These are phyloP conservation scores for Haliclona indistincta DNA, from an alignment of 37 sponge, comb jelly and placozoan species.

Conservation along the genomic window DNA sequence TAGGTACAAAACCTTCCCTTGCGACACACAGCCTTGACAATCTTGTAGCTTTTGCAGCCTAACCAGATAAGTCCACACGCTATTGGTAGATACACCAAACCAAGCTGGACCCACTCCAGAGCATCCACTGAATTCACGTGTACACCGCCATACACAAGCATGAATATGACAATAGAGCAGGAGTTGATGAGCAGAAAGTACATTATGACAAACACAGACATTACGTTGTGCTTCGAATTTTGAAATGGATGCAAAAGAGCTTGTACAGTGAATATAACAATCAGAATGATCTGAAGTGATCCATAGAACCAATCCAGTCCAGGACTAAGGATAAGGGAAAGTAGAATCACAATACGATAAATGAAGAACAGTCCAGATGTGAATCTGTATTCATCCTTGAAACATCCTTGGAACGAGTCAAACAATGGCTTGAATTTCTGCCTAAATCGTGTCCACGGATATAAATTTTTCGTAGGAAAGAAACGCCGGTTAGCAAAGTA, in stretches of 20 bases:
- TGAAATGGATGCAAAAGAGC: background rate
- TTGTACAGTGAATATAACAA: background rate
- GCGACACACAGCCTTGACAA: too few relatives aligned
- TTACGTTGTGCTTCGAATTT: background rate
- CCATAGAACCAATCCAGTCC: background rate
- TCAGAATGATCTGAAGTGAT: background rate
- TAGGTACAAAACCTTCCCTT: too few relatives aligned
- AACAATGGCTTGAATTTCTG: background rate
- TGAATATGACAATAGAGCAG: background rate
- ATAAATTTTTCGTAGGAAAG: background rate
- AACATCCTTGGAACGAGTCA: background rate
- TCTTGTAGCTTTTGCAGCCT: too few relatives aligned
- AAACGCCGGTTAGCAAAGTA: background rate
- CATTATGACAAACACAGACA: background rate
- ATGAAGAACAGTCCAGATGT: background rate
- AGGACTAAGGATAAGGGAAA: background rate
- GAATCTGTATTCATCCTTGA: background rate
- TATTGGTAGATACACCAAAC: constrained; percentile 29
- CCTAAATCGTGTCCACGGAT: background rate
- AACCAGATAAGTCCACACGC: too few relatives aligned
- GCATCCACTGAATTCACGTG: background rate
- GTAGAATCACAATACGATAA: background rate
- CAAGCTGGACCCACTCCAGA: constrained; percentile 1
- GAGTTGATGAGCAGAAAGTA: background rate
- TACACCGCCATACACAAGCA: background rate